Base-by-base conservation (phyloP, 2,797 vertebrate genomes). In the Scolopax bukidnonensis region DNA sequence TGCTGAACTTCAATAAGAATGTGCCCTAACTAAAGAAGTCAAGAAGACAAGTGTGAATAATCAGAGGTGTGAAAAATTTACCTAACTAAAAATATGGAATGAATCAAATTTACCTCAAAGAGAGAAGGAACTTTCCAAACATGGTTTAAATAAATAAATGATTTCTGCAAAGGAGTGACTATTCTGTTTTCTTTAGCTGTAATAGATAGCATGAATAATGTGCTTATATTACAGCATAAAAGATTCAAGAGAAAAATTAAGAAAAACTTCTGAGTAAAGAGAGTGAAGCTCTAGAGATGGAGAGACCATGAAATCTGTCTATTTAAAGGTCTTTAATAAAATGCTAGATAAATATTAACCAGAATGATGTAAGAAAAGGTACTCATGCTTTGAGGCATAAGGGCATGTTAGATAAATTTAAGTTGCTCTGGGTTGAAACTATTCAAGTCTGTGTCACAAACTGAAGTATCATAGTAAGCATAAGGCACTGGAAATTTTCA, bases 341-440 rank as follows among this genome's bases (percentile, higher is more conserved):
- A 85, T 4, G 4, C 18, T 88, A 61, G 33, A 73, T 92, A 95
- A 95, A 94, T 90, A 92, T 89, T 87, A 51, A 63, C 76, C n/a
- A 87, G 83, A 90, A 75, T 65, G 36, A 51, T 41, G 75, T 4
- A 53, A 15, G 45, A 30, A 91, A 87, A 89, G 1, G 36, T 82
- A 87, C 79, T 95, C 14, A 50, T 53, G 19, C 67, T 79, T 73
- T 18, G 23, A 94, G 74, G 18, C 33, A 82, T 15, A 82, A 16
- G 13, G 59, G 57, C 8, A 85, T 14, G n/a, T 84, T 69, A 92
- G 20, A 82, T 64, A 92, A 84, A 51, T 51, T 88, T 68, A 60
- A 89, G 36, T 79, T 80, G 4, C 27, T 71, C 54, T 76, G 19
- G 20, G 25, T 40, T 79, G 5, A 89, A 89, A 71, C 21, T 88